Evolutionary conservation across 2,888 invertebrate genomes (phyloP).

Genomic region (Drosophila hawaiiensis): DNA sequence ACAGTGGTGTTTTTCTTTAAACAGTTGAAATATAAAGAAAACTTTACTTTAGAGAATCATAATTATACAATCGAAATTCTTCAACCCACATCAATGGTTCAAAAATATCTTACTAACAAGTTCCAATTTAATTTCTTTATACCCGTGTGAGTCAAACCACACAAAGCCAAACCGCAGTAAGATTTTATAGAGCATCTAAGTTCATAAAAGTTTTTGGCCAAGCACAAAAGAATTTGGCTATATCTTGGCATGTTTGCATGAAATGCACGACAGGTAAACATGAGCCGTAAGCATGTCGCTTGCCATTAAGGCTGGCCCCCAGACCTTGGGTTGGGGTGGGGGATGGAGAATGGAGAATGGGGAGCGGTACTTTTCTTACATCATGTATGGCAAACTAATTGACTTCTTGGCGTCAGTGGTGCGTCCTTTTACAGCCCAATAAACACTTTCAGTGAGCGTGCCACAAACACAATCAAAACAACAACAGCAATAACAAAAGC

Average conservation of each 20-base stretch:
- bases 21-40: background rate
- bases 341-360: too few relatives aligned
- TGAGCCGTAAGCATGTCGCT: slow-evolving; percentile 12
- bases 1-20: rapidly evolving
- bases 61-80: background rate
- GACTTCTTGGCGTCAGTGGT: slow-evolving; percentile 66
- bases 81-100: background rate
- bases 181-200: slow-evolving; percentile 8
- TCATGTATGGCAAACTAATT: slow-evolving; percentile 67
- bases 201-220: slow-evolving; percentile 2
- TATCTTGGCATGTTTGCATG: background rate
- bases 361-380: slow-evolving; percentile 7
- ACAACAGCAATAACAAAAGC: slow-evolving; percentile 26
- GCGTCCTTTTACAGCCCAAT: slow-evolving; percentile 73
- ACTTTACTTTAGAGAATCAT: too few relatives aligned
- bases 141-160: background rate
- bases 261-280: slow-evolving; percentile 33
- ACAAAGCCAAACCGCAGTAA: background rate
- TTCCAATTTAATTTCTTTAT: background rate
- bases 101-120: background rate
- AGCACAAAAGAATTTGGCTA: slow-evolving; percentile 6
- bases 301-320: slow-evolving; percentile 14
- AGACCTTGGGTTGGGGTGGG: background rate
- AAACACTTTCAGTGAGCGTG: slow-evolving; percentile 67
- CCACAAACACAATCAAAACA: slow-evolving; percentile 22